phyloP scores from a whole-genome alignment of 2,797 vertebrate species.

The Muscicapa striata region DNA sequence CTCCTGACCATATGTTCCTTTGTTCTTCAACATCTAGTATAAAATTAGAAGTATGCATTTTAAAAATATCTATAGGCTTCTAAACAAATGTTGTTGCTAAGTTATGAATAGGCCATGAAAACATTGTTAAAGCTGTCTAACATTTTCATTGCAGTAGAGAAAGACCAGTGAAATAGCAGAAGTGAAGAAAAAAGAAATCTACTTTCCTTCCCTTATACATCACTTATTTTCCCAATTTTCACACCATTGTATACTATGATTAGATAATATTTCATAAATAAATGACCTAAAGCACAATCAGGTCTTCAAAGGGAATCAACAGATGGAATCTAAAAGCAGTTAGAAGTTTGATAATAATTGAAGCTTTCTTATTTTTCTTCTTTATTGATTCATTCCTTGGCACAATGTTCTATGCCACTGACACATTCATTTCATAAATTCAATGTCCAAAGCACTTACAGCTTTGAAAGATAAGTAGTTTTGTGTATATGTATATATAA shows the following conservation, averaged over 20 bases:
- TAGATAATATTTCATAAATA: background rate
- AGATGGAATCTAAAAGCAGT: background rate
- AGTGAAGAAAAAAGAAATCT: background rate
- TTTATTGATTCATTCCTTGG: background rate
- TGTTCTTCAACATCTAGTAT: conserved; percentile 50
- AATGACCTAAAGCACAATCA: background rate
- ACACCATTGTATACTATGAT: background rate
- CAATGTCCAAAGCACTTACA: background rate
- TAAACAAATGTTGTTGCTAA: conserved; percentile 65
- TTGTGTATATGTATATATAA: background rate
- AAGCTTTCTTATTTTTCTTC: background rate
- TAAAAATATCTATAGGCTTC: conserved; percentile 61
- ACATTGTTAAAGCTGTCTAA: conserved; percentile 10
- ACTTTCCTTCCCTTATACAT: background rate
- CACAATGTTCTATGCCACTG: background rate
- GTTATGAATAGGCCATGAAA: conserved; percentile 53
- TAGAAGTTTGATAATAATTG: background rate
- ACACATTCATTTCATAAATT: background rate
- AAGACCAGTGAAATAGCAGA: background rate
- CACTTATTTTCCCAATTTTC: background rate
- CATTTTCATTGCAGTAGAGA: conserved; percentile 38
- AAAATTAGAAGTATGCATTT: conserved; percentile 67
- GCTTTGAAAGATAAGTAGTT: background rate
- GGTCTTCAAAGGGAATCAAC: background rate
- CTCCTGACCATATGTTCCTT: conserved; percentile 62